Percentiles rank a stretch among this genome's conserved stretches.
These are phyloP conservation scores for Helicoverpa armigera DNA, from an alignment of 1,140 invertebrate genomes.

Conservation along the genomic window DNA sequence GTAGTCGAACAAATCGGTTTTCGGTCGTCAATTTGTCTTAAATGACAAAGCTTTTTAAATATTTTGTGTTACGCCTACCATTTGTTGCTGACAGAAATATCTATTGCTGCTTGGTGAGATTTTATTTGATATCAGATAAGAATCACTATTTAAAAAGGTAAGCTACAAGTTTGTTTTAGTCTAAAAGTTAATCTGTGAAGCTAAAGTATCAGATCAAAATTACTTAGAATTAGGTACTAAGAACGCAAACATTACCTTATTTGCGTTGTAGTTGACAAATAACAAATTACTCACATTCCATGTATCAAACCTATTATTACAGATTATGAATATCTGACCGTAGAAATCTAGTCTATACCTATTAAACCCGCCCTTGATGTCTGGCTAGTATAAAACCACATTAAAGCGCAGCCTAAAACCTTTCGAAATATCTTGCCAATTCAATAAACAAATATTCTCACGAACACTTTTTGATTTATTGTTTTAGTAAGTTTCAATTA, in stretches of 20 bases:
- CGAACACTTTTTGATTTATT: slow-evolving; percentile 31
- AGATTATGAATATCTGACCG: background rate
- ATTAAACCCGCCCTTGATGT: background rate
- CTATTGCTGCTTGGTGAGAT: too few species aligned
- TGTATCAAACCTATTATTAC: background rate
- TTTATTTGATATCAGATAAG: too few species aligned
- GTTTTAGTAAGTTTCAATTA: slow-evolving; percentile 24
- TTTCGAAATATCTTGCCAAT: slow-evolving; percentile 5
- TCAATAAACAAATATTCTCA: slow-evolving; percentile 22
- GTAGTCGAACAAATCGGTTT: too few species aligned
- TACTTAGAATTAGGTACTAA: too few species aligned
- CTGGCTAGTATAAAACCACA: background rate
- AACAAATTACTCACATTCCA: background rate
- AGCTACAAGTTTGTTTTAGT: too few species aligned
- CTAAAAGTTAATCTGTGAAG: too few species aligned
- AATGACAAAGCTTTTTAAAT: slow-evolving; percentile 42
- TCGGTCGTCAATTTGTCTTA: slow-evolving; percentile 18
- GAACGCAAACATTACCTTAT: too few species aligned
- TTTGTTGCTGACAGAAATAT: too few species aligned
- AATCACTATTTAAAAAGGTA: too few species aligned
- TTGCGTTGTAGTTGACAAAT: background rate
- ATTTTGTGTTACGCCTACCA: slow-evolving; percentile 28
- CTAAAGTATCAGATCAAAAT: too few species aligned
- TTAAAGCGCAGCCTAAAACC: background rate
- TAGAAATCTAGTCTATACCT: slow-evolving; percentile 9